Conservation (phyloP, 2,888 invertebrate genomes). For the Ophonus ardosiacus region DNA sequence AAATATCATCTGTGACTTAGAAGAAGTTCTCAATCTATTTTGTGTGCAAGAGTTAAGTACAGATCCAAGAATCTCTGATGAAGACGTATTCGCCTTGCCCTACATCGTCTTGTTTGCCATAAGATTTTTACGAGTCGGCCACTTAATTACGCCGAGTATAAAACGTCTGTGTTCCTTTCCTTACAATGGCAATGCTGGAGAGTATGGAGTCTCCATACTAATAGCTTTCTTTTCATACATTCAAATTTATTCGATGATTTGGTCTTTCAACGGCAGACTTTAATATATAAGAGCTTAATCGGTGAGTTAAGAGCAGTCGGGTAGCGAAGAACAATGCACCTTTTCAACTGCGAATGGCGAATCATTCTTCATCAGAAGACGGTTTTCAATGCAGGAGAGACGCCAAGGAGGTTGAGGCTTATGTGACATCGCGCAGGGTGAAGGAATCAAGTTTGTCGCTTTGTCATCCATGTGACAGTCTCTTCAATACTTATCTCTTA, state of each 20-base stretch:
- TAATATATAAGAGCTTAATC: conserved; percentile 61
- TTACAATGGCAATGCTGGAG: background rate
- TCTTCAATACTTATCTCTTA: conserved; percentile 14
- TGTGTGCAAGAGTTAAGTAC: too few species aligned
- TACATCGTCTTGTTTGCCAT: background rate
- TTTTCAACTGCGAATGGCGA: conserved; percentile 48
- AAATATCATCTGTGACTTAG: too few species aligned
- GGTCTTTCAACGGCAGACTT: conserved; percentile 59
- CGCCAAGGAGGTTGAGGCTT: background rate
- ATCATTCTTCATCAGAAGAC: conserved; percentile 53
- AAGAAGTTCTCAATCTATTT: too few species aligned
- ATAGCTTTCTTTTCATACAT: conserved; percentile 60
- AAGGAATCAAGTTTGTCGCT: conserved; percentile 44
- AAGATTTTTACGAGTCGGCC: background rate
- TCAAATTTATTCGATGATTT: conserved; percentile 60
- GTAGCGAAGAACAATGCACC: conserved; percentile 51
- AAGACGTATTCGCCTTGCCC: too few species aligned
- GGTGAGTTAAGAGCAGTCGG: conserved; percentile 50
- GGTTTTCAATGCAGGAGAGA: conserved; percentile 20
- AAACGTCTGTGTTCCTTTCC: background rate
- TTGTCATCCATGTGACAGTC: conserved; percentile 12
- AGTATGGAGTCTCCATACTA: conserved; percentile 10
- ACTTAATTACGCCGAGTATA: conserved; percentile 36
- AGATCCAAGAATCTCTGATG: too few species aligned
- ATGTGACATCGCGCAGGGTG: conserved; percentile 5